These are phyloP conservation scores for Thyatira batis DNA, from an alignment of 2,888 invertebrate species.

Conservation along the genomic window DNA sequence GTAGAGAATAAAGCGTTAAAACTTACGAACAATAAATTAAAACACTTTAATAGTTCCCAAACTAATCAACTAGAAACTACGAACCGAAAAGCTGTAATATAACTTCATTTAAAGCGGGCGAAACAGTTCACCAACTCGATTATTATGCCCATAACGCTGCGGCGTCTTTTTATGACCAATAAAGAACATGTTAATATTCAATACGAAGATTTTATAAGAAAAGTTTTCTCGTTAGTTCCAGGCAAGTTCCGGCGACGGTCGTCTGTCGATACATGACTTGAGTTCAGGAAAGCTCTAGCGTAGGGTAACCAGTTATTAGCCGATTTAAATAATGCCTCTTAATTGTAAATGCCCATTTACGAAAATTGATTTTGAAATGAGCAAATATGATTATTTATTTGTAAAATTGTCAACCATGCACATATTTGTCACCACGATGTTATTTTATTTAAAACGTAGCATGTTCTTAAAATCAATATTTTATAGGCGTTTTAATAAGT, in stretches of 20 bases:
- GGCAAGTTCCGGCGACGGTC: conserved; percentile 36
- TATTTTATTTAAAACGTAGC: no score
- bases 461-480: no score
- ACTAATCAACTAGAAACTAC: conserved; percentile 35
- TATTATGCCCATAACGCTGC: conserved; percentile 53
- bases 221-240: conserved; percentile 68
- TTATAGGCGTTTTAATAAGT: no score
- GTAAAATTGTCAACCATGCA: no score
- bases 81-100: conserved; percentile 23
- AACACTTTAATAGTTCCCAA: conserved; percentile 29
- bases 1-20: background rate
- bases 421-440: no score
- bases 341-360: no score
- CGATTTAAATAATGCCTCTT: no score
- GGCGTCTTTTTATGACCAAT: conserved; percentile 58
- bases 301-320: background rate
- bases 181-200: conserved; percentile 73
- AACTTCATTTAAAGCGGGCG: conserved; percentile 39
- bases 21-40: background rate
- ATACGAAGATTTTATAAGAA: conserved; percentile 70
- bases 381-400: no score
- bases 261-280: conserved; percentile 44
- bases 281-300: conserved; percentile 10
- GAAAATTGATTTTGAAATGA: no score
- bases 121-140: conserved; percentile 48